phyloP scores from a whole-genome alignment of 2,113 vertebrate genomes.

The Epinephelus lanceolatus region DNA sequence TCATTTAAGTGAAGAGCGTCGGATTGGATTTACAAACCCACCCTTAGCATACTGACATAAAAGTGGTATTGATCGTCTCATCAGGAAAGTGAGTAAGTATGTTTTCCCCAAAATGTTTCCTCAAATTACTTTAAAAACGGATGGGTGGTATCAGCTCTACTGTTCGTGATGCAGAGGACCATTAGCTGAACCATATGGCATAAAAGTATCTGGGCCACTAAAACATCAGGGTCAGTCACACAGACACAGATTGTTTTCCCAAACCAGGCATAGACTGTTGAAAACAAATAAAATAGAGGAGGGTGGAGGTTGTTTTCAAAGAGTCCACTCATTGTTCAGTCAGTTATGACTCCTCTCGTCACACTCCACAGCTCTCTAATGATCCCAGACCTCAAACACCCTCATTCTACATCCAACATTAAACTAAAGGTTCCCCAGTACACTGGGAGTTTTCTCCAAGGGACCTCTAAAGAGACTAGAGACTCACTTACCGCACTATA shows the following conservation, averaged over 20 bases:
- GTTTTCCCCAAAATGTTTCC: not conserved
- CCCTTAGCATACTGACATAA: not conserved
- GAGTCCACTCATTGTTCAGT: constrained; percentile 13
- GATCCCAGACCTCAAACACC: constrained; percentile 17
- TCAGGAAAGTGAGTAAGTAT: not conserved
- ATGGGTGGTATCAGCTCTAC: not conserved
- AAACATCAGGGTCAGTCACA: constrained; percentile 7
- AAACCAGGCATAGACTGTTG: not conserved
- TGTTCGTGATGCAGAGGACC: not conserved
- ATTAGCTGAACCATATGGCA: not conserved
- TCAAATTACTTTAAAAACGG: not conserved
- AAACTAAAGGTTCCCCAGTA: constrained; percentile 11
- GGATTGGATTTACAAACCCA: too few species aligned
- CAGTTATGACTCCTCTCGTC: constrained; percentile 28
- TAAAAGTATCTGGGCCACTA: not conserved
- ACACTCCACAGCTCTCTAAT: constrained; percentile 31
- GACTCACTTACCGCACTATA: constrained; percentile 31
- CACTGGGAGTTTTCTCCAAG: constrained; percentile 23
- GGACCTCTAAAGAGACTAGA: constrained; percentile 29
- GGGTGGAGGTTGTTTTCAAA: constrained; percentile 9
- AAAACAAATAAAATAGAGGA: not conserved
- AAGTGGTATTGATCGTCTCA: not conserved
- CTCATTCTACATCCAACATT: constrained; percentile 22
- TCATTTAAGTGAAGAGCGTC: too few species aligned
- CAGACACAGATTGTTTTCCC: constrained; percentile 10